These are phyloP conservation scores for Peromyscus californicus DNA, from an alignment of 2,113 vertebrate genomes.

Conservation along the genomic window DNA sequence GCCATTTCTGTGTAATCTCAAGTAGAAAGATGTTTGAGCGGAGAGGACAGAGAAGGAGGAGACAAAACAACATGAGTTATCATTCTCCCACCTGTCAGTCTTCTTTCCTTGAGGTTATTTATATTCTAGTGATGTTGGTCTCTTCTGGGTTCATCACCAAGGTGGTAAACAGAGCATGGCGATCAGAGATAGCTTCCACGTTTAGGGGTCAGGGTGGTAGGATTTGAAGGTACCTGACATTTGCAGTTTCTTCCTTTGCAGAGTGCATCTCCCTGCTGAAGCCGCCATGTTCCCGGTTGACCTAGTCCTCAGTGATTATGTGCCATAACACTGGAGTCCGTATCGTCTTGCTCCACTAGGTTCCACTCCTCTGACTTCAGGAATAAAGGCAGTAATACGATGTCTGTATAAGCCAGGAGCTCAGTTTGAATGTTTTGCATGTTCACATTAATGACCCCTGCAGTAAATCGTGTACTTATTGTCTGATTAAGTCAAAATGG, in stretches of 20 bases:
- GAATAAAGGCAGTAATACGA: constrained; percentile 64
- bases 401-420: not conserved
- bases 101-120: not conserved
- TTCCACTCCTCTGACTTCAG: constrained; percentile 48
- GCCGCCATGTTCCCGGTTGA: not conserved
- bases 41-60: not conserved
- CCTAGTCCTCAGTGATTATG: not conserved
- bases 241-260: not conserved
- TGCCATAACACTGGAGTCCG: not conserved
- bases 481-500: not conserved
- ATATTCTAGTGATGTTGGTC: not conserved
- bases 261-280: not conserved
- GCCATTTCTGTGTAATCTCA: not conserved
- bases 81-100: no score
- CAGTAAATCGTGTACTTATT: not conserved
- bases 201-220: accelerated
- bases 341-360: not conserved
- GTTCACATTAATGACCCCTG: not conserved
- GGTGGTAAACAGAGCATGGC: no score
- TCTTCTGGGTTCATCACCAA: not conserved
- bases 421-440: constrained; percentile 23
- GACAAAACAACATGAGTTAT: not conserved
- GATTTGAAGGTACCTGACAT: accelerated
- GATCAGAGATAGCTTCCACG: accelerated
- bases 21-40: not conserved